Evolutionary conservation across 2,797 vertebrate genomes (phyloP).

Genomic region (Sternarchorhynchus goeldii): DNA sequence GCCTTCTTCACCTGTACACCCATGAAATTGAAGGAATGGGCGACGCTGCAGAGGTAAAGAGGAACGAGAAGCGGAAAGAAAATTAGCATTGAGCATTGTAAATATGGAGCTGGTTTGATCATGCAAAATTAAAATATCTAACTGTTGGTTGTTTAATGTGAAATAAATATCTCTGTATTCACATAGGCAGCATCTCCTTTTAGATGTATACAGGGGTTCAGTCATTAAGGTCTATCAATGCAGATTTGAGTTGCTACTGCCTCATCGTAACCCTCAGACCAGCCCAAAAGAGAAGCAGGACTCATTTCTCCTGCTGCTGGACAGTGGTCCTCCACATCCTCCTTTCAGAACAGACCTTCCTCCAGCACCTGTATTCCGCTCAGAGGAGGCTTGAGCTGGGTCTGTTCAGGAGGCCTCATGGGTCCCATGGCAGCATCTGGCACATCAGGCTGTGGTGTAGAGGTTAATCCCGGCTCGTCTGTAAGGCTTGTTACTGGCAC

Average conservation of each 20-base stretch:
- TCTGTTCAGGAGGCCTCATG: no score
- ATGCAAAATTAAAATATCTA: slow-evolving; percentile 13
- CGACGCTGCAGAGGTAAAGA: slow-evolving; percentile 9
- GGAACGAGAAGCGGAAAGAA: not conserved
- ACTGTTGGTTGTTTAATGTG: slow-evolving; percentile 17
- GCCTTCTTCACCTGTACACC: slow-evolving; percentile 50
- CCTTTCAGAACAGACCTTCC: not conserved
- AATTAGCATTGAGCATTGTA: slow-evolving; percentile 25
- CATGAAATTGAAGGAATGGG: slow-evolving; percentile 53
- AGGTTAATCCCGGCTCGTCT: slow-evolving; percentile 28
- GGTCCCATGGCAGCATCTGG: no score
- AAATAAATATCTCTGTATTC: slow-evolving; percentile 13
- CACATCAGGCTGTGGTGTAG: slow-evolving; percentile 8
- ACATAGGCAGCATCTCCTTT: slow-evolving; percentile 26
- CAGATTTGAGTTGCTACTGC: slow-evolving; percentile 47
- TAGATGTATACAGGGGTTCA: not conserved
- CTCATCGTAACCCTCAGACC: slow-evolving; percentile 45
- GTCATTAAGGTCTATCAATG: slow-evolving; percentile 7
- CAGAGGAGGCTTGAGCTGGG: slow-evolving; percentile 1
- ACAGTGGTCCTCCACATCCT: slow-evolving; percentile 22
- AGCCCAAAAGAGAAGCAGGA: slow-evolving; percentile 46
- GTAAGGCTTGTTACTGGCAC: slow-evolving; percentile 55
- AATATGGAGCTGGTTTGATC: slow-evolving; percentile 36
- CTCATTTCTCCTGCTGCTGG: slow-evolving; percentile 39
- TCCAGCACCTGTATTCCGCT: slow-evolving; percentile 33